Evolutionary conservation across 2,113 vertebrate species (phyloP).

Genomic region (Muntiacus muntjak): DNA sequence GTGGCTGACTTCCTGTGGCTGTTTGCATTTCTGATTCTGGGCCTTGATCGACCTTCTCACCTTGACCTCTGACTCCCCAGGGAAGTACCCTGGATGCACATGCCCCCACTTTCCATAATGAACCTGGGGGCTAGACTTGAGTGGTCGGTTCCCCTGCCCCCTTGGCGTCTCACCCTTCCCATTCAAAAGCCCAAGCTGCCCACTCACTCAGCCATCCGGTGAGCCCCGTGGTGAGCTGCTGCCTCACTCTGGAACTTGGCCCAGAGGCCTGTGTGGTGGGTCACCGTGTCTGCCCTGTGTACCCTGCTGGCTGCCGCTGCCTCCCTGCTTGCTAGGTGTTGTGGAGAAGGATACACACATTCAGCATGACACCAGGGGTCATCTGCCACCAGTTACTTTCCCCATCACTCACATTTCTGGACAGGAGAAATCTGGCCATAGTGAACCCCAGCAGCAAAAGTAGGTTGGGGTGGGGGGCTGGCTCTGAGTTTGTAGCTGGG

Average conservation of each 20-base stretch:
- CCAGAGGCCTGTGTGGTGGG: not conserved
- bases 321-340: not conserved
- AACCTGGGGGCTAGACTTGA: not conserved
- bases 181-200: not conserved
- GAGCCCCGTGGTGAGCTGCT: not conserved
- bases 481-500: not conserved
- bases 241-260: not conserved
- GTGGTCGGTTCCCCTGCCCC: not conserved
- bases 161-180: not conserved
- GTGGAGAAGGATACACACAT: not conserved
- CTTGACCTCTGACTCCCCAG: conserved; percentile 17
- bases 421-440: not conserved
- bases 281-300: not conserved
- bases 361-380: not conserved
- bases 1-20: not conserved
- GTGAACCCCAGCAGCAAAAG: not conserved
- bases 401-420: not conserved
- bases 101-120: not conserved
- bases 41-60: not conserved
- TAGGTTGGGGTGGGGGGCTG: not conserved
- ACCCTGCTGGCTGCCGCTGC: not conserved
- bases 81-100: not conserved
- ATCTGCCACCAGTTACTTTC: not conserved
- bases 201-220: not conserved
- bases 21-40: conserved; percentile 6